phyloP scores from a whole-genome alignment of 2,797 vertebrate genomes.

The Rousettus madagascariensis region DNA sequence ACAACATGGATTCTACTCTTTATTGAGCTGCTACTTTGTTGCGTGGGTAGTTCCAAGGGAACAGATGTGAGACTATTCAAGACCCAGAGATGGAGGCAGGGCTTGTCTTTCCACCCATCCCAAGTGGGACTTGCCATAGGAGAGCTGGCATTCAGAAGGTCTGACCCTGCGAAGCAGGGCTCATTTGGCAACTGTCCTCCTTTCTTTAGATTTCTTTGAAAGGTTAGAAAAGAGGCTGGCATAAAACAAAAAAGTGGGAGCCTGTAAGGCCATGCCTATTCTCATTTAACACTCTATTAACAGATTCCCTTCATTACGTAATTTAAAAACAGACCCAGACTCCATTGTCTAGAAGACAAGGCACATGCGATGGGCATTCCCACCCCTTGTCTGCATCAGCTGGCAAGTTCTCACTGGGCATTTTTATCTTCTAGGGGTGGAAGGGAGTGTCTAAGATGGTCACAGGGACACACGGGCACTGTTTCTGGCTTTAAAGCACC shows the following conservation, averaged over 20 bases:
- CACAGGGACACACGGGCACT: neutral
- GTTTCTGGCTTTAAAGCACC: neutral
- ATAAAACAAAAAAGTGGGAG: neutral
- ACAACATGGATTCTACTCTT: neutral
- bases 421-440: neutral
- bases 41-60: neutral
- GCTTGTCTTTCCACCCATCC: neutral
- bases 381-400: neutral
- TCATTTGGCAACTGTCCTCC: neutral
- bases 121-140: neutral
- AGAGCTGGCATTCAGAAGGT: neutral
- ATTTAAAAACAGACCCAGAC: neutral
- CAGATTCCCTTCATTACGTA: neutral
- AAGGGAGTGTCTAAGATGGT: neutral
- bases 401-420: neutral
- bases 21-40: neutral
- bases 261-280: neutral
- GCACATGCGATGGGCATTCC: accelerated
- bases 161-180: neutral
- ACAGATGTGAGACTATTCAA: neutral
- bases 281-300: neutral
- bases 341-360: neutral
- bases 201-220: slow-evolving; percentile 27
- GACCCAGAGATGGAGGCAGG: neutral
- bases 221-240: neutral